Base-by-base conservation (phyloP, 1,140 invertebrate genomes). In the Sipha flava region DNA sequence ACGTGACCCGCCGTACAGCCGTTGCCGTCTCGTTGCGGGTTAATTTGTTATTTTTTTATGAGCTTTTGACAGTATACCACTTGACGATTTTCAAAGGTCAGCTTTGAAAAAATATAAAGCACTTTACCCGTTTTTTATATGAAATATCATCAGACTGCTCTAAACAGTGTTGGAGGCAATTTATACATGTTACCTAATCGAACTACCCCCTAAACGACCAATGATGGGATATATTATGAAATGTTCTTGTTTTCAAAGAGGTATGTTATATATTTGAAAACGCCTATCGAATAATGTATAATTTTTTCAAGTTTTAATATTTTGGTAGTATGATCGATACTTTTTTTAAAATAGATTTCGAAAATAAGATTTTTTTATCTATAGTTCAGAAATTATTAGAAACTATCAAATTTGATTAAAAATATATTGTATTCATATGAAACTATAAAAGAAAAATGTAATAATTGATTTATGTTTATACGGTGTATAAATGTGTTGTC, bases 201-300 rank as follows among this genome's bases (percentile, higher is more conserved):
- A 52, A 75, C n/a, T 54, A 54, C n/a, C 31, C 12, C 47, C 29
- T 23, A 75, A 52, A 57, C 29, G n/a, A 34, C 49, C 72, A 75
- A 75, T 75, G 72, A 75, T 75, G 72, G 72, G 72, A 52, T 75
- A 75, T 52, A 75, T 75, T 16, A 75, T 75, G 72, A 75, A 75
- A 54, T 75, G 72, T 75, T 37, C 72, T 52, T 75, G 72, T 75
- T 75, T 75, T 75, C 47, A 75, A 29, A 21, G 47, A 54, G 72
- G 72, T 75, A 75, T 45, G 68, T 72, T 72, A 72, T 9, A 49
- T 66, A 23, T 40, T 43, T 64, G 59, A n/a, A 64, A 64, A 64
- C 18, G 31, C 29, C 31, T 18, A 31, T 64, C 59, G 21, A 57
- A 57, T 57, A 57, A 26, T 57, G n/a, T 64, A 64, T 64, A 34